A percentile compares a stretch with the other conserved stretches of the same genome.
phyloP scores from a whole-genome alignment of 2,888 invertebrate species.

The Dynastes maya region DNA sequence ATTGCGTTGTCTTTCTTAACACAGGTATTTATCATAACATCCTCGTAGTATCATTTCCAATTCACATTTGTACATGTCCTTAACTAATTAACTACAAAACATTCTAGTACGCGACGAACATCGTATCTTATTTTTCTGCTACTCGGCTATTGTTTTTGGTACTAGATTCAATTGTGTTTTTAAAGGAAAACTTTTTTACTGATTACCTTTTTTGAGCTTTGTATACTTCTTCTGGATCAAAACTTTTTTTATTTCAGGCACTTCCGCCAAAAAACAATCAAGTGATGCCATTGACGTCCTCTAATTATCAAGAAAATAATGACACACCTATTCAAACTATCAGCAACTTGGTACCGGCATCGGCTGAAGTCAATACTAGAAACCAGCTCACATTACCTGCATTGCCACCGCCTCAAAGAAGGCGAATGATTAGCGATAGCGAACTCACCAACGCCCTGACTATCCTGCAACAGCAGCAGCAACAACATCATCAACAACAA shows the following conservation, averaged over 20 bases:
- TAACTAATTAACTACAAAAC: too few species aligned
- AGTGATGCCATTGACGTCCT: constrained; percentile 67
- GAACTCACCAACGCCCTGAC: constrained; percentile 68
- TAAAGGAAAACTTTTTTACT: too few species aligned
- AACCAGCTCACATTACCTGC: constrained; percentile 63
- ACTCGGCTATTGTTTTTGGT: too few species aligned
- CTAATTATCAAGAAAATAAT: constrained; percentile 71
- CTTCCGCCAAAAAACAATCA: constrained; percentile 66
- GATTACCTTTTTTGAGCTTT: too few species aligned
- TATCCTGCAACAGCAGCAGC: constrained; percentile 67
- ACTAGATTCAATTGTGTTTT: too few species aligned
- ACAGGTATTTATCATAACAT: too few species aligned
- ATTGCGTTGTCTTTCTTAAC: too few species aligned
- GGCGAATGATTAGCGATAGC: constrained; percentile 70
- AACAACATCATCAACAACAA: constrained; percentile 62
- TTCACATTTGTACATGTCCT: too few species aligned
- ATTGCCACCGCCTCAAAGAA: constrained; percentile 68
- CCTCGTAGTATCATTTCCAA: too few species aligned
- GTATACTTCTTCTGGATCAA: too few species aligned
- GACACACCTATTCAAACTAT: constrained; percentile 73
- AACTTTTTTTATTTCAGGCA: constrained; percentile 49
- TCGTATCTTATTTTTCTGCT: too few species aligned
- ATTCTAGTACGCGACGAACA: too few species aligned
- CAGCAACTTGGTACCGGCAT: constrained; percentile 73
- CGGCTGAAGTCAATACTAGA: constrained; percentile 41